Evolutionary conservation across 2,113 vertebrate genomes (phyloP).

Genomic region (Bombycilla garrulus): DNA sequence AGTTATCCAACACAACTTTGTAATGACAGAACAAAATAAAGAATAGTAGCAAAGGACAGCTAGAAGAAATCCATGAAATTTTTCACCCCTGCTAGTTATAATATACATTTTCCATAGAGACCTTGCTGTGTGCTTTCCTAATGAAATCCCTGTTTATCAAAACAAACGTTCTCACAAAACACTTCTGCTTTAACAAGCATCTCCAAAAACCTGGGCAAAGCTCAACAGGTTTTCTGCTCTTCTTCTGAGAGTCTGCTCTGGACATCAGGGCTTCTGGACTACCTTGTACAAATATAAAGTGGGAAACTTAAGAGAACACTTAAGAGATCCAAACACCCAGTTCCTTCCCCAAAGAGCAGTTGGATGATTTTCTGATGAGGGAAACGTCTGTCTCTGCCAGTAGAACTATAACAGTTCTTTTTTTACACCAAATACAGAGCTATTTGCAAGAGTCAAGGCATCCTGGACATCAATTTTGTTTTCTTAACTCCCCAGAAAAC

Average conservation of each 20-base stretch:
- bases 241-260: neutral
- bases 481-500: neutral
- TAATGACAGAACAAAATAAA: neutral
- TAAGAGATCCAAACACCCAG: neutral
- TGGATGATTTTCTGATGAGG: neutral
- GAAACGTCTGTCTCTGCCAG: neutral
- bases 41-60: neutral
- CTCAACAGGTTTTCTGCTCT: neutral
- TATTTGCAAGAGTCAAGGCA: neutral
- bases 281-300: neutral
- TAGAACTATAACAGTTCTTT: neutral
- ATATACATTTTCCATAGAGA: neutral
- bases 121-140: neutral
- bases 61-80: neutral
- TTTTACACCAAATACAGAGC: neutral
- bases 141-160: neutral
- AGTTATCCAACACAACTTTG: neutral
- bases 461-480: neutral
- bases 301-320: neutral
- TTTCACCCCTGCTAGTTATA: neutral
- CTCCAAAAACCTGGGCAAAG: neutral
- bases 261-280: neutral
- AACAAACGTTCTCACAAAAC: neutral
- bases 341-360: neutral
- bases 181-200: neutral